Evolutionary conservation across 1,140 invertebrate genomes (phyloP), one percentile per base, ranked within the genome.

Genomic region (Drosophila willistoni): DNA sequence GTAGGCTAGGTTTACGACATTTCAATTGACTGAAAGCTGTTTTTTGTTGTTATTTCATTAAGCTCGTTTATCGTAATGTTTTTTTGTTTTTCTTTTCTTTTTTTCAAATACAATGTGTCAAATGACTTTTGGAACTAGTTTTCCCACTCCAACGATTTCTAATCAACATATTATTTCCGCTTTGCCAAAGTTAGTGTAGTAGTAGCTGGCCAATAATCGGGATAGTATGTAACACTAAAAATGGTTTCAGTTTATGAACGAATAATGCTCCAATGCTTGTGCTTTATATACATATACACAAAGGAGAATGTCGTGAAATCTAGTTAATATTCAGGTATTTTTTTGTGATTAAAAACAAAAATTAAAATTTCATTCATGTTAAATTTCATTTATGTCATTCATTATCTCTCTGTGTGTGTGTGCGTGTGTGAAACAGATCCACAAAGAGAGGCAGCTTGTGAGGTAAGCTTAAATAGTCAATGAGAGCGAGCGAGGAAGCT

Each of bases 351-450:
- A 39, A 60, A 60, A 29, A 29, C 29, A 29, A 29, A 60, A 60
- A 60, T 39, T 51, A 22, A 39, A 60, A 39, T 60, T 39, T 39
- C 57, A 60, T 60, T 39, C 33, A 60, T 60, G 57, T 60, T 25
- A 22, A 51, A 51, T 51, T 51, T 51, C 34, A 54, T 64, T 73
- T 69, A 61, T 67, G 57, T 39, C 34, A 42, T 7, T 17, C 13
- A 62, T 29, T 29, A 29, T 29, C 29, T 29, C 6, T 25, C 1
- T 25, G 25, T 25, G 10, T 1, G 1, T 22, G 19, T 29, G 0
- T 25, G 22, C 4, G 22, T 25, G 22, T 25, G 22, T 25, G 22
- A 25, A 57, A 10, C 2, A 7, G 10, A 41, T 10, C 1, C 22
- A 25, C 3, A 25, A 25, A 34, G 22, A 34, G 19, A 33, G 55